phyloP scores from a whole-genome alignment of 2,888 invertebrate genomes.

The Drosophila tanythrix region DNA sequence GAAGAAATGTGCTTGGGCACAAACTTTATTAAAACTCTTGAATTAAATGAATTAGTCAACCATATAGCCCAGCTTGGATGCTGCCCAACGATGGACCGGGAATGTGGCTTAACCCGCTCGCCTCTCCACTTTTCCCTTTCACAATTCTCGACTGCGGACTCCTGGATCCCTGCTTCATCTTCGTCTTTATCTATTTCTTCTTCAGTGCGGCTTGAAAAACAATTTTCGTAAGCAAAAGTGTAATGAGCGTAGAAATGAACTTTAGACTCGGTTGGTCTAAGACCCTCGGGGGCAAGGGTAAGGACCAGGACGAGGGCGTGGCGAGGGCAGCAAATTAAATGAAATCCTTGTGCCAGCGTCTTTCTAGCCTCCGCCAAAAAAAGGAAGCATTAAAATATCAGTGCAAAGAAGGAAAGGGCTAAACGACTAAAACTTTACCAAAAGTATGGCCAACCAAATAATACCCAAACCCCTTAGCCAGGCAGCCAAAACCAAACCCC shows the following conservation, averaged over 20 bases:
- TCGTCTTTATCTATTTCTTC: conserved; percentile 73
- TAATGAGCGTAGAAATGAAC: conserved; percentile 81
- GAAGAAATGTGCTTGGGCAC: conserved; percentile 70
- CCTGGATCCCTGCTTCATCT: conserved; percentile 42
- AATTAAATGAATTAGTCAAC: conserved; percentile 80
- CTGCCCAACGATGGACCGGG: conserved; percentile 43
- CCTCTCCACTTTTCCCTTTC: conserved; percentile 11
- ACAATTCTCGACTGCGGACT: conserved; percentile 2
- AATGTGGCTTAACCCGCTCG: conserved; percentile 42
- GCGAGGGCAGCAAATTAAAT: conserved; percentile 66
- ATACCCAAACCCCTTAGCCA: conserved; percentile 20
- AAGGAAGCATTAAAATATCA: conserved; percentile 79
- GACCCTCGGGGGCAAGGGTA: conserved; percentile 14
- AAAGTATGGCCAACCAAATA: conserved; percentile 59
- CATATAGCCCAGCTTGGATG: conserved; percentile 73
- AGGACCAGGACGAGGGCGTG: conserved; percentile 6
- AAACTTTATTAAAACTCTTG: conserved; percentile 80
- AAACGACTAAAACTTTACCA: conserved; percentile 74
- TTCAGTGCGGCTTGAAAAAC: conserved; percentile 77
- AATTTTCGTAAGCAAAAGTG: conserved; percentile 81
- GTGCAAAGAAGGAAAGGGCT: conserved; percentile 73
- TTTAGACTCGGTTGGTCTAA: conserved; percentile 58
- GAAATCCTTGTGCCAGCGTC: conserved; percentile 72
- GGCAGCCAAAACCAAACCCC: conserved; percentile 8
- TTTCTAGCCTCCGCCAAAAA: conserved; percentile 44